Conservation (phyloP, 53 echinoderm and acorn worm species). For the Actinopyga echinites region DNA sequence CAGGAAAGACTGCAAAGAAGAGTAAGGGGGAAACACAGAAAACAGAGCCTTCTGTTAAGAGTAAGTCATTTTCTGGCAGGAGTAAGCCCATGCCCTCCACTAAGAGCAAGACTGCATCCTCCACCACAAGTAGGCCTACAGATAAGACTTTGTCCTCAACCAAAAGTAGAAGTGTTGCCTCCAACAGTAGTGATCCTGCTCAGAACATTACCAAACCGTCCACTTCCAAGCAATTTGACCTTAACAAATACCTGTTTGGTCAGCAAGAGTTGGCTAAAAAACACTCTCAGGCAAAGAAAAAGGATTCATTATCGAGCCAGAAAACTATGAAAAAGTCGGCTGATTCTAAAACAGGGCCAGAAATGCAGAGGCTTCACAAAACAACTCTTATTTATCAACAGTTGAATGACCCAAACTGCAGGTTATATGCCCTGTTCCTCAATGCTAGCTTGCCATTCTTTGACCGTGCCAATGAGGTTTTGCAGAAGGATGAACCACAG, state of each 20-base stretch:
- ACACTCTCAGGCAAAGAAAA: slow-evolving; percentile 10
- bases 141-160: no score
- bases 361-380: slow-evolving; percentile 11
- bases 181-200: background rate
- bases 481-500: slow-evolving; percentile 51
- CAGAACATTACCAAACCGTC: background rate
- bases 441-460: slow-evolving; percentile 16
- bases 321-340: background rate
- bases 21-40: background rate
- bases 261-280: slow-evolving; percentile 31
- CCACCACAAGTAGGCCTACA: no score
- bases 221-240: slow-evolving; percentile 33
- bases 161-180: background rate
- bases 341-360: background rate
- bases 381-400: background rate
- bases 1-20: background rate
- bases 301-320: background rate
- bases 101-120: no score
- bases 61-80: no score
- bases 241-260: slow-evolving; percentile 24
- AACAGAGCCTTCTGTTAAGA: no score
- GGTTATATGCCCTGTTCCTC: background rate
- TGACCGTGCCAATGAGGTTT: slow-evolving; percentile 6
- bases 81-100: no score
- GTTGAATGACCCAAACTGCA: slow-evolving; percentile 18